Base-by-base conservation (phyloP, 2,113 vertebrate species). In the Heloderma charlesbogerti region DNA sequence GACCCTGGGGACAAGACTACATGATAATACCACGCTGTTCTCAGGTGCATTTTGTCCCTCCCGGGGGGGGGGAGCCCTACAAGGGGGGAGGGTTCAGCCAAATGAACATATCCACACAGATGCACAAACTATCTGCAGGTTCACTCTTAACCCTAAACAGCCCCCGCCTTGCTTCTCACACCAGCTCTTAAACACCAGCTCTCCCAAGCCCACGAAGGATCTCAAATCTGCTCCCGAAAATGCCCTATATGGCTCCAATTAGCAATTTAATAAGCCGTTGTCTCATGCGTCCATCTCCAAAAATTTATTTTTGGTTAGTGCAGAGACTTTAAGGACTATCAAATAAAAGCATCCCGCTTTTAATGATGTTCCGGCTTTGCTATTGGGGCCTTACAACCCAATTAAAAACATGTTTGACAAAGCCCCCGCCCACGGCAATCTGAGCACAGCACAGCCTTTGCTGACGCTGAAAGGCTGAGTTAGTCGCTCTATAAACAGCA, bases 241-340 rank as follows among this genome's bases (percentile, higher is more conserved):
- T 1, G 4, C 78, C 88, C 66, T n/a, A n/a, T 9, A 9, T 18
- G 1, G 12, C 69, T 82, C 43, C 88, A 16, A 90, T 45, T 63
- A 29, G 75, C 1, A 0, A 82, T 8, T 43, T 34, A 1, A 0
- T n/a, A 78, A 0, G 0, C 66, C 15, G 0, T 69, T 86, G 40
- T 0, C 18, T 54, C 88, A 18, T 2, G 0, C 12, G 0, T 5
- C 89, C 29, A 8, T 0, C 79, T 67, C 13, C 48, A 7, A 78
- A 12, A 31, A 12, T 7, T 13, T 71, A 2, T 18, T 57, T 69
- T 57, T 2, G 27, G 40, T 8, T 12, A 5, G 4, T 2, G 25
- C 45, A 37, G 45, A 43, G 43, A 45, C 54, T 86, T 43, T 40
- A 31, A 80, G 27, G n/a, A 43, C 74, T 40, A 54, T 69, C 72